Evolutionary conservation across 2,113 vertebrate species (phyloP), one percentile per base, ranked within the genome.

Genomic region (Xerus inauris): DNA sequence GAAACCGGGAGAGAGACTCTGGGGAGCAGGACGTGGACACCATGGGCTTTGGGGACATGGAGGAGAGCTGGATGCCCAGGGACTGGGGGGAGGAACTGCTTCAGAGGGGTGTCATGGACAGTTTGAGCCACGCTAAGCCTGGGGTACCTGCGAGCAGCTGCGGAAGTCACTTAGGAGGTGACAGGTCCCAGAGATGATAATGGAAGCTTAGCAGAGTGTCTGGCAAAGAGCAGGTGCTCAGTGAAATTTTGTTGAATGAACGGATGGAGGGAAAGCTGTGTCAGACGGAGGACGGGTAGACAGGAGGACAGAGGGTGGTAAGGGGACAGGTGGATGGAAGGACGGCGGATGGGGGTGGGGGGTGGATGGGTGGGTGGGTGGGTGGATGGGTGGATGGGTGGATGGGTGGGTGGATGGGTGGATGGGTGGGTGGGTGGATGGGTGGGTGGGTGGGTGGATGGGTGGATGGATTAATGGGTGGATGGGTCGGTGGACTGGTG

Each of bases 201-300:
- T 1, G 19, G 32, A 57, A 45, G 32, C 14, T 13, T n/a, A 67
- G 22, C 62, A 45, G 28, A 38, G 49, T 1, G 10, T 17, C 26
- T 28, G 26, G 84, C 6, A 72, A 32, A 7, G 3, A n/a, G 38
- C 6, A 65, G 88, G 59, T 35, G 47, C n/a, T 40, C 49, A 67
- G 38, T 40, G 79, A 80, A 40, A 22, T 19, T 14, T 30, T 40
- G 59, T 49, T 88, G 93, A 72, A 77, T 80, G 94, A 96, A 90
- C 85, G 73, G 95, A 90, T 94, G 84, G 94, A 51, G 89, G 64
- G 30, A 11, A n/a, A n/a, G n/a, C n/a, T n/a, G n/a, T n/a, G n/a
- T n/a, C n/a, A n/a, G n/a, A n/a, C n/a, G n/a, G n/a, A n/a, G n/a
- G n/a, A n/a, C n/a, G n/a, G n/a, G n/a, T n/a, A n/a, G n/a, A n/a